Conservation (phyloP, 2,888 invertebrate genomes). For the Octonoba sinensis region DNA sequence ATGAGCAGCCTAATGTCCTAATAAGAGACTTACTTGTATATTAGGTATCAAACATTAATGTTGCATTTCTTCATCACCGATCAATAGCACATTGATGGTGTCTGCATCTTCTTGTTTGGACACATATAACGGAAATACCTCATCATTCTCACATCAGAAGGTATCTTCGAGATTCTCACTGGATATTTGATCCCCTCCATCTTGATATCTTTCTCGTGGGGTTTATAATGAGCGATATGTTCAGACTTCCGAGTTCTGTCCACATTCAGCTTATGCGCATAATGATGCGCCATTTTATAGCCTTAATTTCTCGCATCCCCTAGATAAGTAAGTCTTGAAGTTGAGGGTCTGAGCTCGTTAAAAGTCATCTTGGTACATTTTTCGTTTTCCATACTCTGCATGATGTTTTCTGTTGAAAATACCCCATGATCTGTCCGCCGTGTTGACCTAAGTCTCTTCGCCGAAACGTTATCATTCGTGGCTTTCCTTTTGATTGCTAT, state of each 20-base stretch:
- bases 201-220: background rate
- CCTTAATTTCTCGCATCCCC: no score
- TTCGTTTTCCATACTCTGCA: no score
- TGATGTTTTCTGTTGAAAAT: no score
- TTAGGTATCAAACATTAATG: constrained; percentile 1
- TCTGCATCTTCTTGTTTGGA: background rate
- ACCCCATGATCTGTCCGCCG: no score
- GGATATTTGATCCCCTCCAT: background rate
- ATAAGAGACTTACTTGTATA: background rate
- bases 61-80: background rate
- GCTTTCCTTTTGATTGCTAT: no score
- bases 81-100: background rate
- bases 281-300: no score
- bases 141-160: background rate
- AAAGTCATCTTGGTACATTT: no score
- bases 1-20: background rate
- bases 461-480: no score
- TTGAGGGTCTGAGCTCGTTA: no score
- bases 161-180: background rate
- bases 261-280: background rate
- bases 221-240: background rate
- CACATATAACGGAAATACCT: background rate
- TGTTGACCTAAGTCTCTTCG: no score
- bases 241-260: background rate
- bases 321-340: no score